Conservation (phyloP, 2,113 vertebrate species). For the Sula dactylatra region DNA sequence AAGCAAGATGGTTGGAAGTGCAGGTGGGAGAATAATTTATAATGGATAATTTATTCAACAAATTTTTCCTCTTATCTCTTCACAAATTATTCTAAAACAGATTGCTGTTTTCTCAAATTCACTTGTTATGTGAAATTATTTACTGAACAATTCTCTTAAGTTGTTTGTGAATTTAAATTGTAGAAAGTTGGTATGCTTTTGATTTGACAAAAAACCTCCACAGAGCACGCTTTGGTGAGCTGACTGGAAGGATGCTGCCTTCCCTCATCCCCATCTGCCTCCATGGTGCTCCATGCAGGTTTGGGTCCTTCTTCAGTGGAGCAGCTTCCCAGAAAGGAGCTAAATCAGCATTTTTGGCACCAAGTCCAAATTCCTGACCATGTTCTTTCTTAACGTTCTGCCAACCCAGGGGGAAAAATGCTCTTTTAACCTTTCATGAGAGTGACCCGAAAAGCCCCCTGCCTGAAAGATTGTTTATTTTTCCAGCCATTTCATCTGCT, state of each 20-base stretch:
- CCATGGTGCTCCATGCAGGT: not conserved
- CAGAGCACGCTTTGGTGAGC: not conserved
- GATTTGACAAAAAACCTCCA: slow-evolving; percentile 7
- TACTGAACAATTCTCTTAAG: slow-evolving; percentile 63
- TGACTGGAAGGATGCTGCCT: not conserved
- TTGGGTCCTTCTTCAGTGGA: not conserved
- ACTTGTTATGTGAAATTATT: slow-evolving; percentile 65
- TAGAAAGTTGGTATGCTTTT: not conserved
- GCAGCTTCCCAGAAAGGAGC: not conserved
- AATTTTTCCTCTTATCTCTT: slow-evolving; percentile 49
- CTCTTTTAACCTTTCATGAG: not conserved
- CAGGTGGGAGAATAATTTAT: slow-evolving; percentile 62
- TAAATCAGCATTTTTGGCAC: not conserved
- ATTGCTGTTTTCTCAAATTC: slow-evolving; percentile 61
- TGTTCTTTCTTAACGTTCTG: not conserved
- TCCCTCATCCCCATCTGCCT: not conserved
- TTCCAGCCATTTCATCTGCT: not conserved
- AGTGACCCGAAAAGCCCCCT: not conserved
- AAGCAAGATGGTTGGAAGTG: slow-evolving; percentile 64
- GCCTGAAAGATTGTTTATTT: not conserved
- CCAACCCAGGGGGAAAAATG: not conserved
- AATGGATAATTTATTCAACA: slow-evolving; percentile 64
- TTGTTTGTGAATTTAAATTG: slow-evolving; percentile 60
- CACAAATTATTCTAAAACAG: slow-evolving; percentile 51
- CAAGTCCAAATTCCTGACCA: not conserved